A percentile compares a stretch with the other conserved stretches of the same genome.
These are phyloP conservation scores for Pavo muticus DNA, from an alignment of 2,113 vertebrate species.

Conservation along the genomic window DNA sequence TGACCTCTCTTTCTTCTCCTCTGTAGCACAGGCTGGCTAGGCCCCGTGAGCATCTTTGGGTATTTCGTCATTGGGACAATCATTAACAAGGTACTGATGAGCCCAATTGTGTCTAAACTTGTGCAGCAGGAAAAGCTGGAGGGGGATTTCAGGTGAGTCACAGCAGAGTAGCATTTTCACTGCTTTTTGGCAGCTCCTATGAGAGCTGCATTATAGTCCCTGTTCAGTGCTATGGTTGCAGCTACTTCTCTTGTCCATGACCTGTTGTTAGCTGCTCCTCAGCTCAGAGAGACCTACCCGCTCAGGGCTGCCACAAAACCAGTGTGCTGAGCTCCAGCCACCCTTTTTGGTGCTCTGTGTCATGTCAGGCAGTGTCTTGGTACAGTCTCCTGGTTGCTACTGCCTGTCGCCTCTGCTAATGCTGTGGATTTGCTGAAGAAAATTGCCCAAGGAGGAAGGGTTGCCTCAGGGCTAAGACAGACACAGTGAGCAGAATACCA, in stretches of 20 bases:
- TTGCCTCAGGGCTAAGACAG: neutral
- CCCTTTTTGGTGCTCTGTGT: neutral
- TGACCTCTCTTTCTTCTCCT: neutral
- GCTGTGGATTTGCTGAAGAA: neutral
- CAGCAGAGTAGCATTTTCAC: neutral
- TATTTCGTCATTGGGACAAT: slow-evolving; percentile 93
- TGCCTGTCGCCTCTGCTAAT: neutral
- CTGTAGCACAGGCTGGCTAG: slow-evolving; percentile 93
- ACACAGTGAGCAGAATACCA: neutral
- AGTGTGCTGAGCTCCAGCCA: accelerated
- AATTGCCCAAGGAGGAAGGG: neutral
- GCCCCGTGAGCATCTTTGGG: slow-evolving; percentile 90
- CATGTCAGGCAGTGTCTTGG: neutral
- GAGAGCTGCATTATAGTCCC: neutral
- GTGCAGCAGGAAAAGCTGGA: slow-evolving; percentile 96
- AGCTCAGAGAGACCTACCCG: neutral
- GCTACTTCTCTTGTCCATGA: neutral
- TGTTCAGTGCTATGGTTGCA: neutral
- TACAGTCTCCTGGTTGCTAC: neutral
- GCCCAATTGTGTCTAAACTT: slow-evolving; percentile 91
- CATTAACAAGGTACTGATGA: slow-evolving; percentile 92
- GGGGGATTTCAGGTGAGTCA: slow-evolving; percentile 92
- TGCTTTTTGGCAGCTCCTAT: neutral
- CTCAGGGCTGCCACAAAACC: neutral
- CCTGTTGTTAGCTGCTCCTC: neutral